Percentiles rank a stretch among this genome's conserved stretches.
Evolutionary conservation across 2,113 vertebrate genomes (phyloP).

Genomic region (Myotis brandtii): DNA sequence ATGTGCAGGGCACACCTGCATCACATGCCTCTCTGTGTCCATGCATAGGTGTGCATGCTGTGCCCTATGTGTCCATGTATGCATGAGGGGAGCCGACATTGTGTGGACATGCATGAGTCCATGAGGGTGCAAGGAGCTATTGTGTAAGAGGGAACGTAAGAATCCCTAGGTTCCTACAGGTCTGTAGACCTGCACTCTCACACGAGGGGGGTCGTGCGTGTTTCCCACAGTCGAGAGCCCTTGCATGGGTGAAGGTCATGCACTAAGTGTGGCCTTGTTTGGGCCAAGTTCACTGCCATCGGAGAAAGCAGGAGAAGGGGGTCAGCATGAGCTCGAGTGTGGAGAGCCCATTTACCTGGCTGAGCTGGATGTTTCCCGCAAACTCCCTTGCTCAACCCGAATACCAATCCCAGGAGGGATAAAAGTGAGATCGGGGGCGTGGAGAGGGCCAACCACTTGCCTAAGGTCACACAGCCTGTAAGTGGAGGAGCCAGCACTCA

Average conservation of each 20-base stretch:
- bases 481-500: neutral
- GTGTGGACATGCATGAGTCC: neutral
- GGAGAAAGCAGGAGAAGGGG: neutral
- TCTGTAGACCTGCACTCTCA: neutral
- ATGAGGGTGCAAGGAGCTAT: neutral
- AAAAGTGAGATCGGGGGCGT: neutral
- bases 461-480: neutral
- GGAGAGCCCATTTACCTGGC: neutral
- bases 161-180: neutral
- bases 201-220: neutral
- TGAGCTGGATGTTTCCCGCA: neutral
- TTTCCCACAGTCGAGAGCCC: neutral
- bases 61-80: neutral
- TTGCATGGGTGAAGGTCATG: neutral
- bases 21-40: constrained; percentile 35
- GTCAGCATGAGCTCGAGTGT: neutral
- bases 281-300: neutral
- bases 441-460: neutral
- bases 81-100: neutral
- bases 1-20: constrained; percentile 41
- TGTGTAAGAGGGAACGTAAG: neutral
- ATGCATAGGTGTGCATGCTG: neutral
- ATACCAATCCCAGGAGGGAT: neutral
- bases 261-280: neutral
- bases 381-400: neutral